A percentile compares a stretch with the other conserved stretches of the same genome.
Conservation (phyloP, 2,888 invertebrate species). For the Lingula anatina region DNA sequence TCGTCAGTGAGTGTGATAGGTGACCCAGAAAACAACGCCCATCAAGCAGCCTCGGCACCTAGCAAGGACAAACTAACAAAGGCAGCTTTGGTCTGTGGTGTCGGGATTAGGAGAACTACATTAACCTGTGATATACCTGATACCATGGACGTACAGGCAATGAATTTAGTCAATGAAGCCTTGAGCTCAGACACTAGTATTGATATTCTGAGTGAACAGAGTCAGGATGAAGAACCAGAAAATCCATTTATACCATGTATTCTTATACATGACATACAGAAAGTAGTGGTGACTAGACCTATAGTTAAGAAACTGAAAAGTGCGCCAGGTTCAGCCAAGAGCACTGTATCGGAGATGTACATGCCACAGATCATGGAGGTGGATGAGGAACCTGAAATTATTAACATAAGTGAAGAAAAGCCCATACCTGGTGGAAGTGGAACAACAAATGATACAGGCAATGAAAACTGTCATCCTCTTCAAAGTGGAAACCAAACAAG, state of each 20-base stretch:
- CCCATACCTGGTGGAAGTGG: not conserved
- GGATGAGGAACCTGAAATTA: too few relatives aligned
- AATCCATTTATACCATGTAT: conserved; percentile 29
- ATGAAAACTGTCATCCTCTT: too few relatives aligned
- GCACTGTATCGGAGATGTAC: too few relatives aligned
- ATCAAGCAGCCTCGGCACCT: too few relatives aligned
- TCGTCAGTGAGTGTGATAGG: too few relatives aligned
- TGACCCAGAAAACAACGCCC: too few relatives aligned
- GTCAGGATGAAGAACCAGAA: not conserved
- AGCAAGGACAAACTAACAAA: too few relatives aligned
- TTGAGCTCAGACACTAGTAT: conserved; percentile 56
- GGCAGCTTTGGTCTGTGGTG: too few relatives aligned
- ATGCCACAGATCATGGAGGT: not conserved
- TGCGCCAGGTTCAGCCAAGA: too few relatives aligned
- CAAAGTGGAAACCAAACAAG: not conserved
- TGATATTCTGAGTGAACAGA: conserved; percentile 55
- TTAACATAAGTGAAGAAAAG: not conserved
- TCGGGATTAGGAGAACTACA: too few relatives aligned
- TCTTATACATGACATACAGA: conserved; percentile 19
- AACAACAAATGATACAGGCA: not conserved
- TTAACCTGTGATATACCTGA: too few relatives aligned
- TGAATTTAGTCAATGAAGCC: conserved; percentile 73
- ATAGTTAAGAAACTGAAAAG: too few relatives aligned
- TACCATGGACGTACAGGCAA: conserved; percentile 72
- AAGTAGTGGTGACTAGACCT: conserved; percentile 1